Percentiles rank a stretch among this genome's conserved stretches.
phyloP scores from a whole-genome alignment of 2,113 vertebrate species.

The Ceyx margarethae region DNA sequence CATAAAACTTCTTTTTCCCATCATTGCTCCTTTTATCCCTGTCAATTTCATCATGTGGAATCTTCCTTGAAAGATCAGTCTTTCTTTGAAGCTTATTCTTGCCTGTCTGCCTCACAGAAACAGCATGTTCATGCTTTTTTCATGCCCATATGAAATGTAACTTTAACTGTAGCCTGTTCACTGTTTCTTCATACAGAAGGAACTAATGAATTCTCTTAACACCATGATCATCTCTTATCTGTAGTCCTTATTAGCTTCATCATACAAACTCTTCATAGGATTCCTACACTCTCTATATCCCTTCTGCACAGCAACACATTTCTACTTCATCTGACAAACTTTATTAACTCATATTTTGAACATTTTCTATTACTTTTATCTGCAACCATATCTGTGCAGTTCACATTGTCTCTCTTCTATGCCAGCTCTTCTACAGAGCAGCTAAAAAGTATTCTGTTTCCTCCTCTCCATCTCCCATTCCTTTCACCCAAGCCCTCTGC shows the following conservation, averaged over 20 bases:
- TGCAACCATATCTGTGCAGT: rapidly evolving
- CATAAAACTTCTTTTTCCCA: neutral
- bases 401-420: neutral
- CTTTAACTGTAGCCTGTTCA: neutral
- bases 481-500: neutral
- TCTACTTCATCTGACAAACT: neutral
- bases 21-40: neutral
- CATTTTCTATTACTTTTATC: neutral
- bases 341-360: rapidly evolving
- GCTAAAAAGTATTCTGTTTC: neutral
- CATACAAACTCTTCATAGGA: neutral
- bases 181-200: neutral
- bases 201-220: neutral
- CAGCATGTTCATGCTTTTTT: neutral
- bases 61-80: neutral
- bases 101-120: neutral
- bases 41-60: neutral
- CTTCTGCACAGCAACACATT: neutral
- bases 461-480: neutral
- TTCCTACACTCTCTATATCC: neutral
- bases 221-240: neutral
- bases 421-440: neutral
- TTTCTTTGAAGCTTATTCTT: neutral
- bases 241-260: neutral
- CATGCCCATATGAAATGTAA: neutral